Conservation (phyloP, 64 coral and sea anemone species). For the Trachythela sp. region DNA sequence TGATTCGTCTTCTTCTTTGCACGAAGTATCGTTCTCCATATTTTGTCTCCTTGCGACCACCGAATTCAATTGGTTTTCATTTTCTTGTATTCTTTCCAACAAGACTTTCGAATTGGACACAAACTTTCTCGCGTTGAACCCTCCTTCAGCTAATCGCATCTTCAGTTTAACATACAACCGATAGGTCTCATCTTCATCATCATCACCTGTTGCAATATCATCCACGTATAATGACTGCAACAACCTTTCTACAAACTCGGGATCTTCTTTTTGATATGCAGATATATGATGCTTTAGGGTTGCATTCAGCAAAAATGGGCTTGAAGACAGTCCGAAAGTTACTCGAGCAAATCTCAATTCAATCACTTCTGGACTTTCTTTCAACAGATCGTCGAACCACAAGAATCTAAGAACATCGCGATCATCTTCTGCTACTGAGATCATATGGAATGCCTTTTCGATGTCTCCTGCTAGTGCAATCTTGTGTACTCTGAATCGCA, state of each 20-base stretch:
- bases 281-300: not conserved
- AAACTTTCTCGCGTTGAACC: not conserved
- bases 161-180: too few relatives aligned
- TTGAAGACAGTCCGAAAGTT: not conserved
- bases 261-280: not conserved
- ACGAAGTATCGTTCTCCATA: too few relatives aligned
- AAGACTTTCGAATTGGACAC: not conserved
- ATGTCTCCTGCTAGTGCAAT: too few relatives aligned
- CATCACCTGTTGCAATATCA: too few relatives aligned
- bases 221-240: not conserved
- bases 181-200: too few relatives aligned
- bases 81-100: not conserved
- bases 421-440: not conserved
- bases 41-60: too few relatives aligned
- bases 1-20: conserved; percentile 42
- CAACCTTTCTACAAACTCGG: not conserved
- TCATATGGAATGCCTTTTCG: not conserved
- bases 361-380: not conserved
- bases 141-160: not conserved
- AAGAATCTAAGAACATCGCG: not conserved
- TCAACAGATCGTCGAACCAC: not conserved
- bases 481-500: too few relatives aligned
- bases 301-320: not conserved
- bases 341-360: not conserved
- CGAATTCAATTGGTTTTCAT: not conserved